Evolutionary conservation across 2,888 invertebrate genomes (phyloP).

Genomic region (Drosophila quinaria): DNA sequence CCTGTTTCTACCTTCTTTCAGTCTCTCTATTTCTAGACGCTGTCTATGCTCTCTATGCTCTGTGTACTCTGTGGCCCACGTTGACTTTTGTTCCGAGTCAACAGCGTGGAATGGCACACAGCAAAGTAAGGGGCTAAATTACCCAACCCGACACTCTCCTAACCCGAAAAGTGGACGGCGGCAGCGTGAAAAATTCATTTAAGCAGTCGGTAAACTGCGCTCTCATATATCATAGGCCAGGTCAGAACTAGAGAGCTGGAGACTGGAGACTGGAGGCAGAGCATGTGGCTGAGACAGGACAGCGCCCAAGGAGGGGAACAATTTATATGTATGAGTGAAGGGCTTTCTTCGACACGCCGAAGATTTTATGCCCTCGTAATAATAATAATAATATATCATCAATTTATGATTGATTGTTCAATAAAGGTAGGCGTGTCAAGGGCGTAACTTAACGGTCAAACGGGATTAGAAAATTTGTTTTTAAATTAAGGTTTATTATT

Average conservation of each 20-base stretch:
- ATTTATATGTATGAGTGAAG: background rate
- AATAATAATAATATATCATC: background rate
- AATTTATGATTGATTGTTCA: background rate
- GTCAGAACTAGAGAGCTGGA: background rate
- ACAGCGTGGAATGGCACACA: conserved; percentile 63
- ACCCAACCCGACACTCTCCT: background rate
- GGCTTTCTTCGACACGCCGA: background rate
- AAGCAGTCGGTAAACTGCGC: conserved; percentile 78
- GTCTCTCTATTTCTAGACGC: background rate
- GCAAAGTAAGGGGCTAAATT: conserved; percentile 18
- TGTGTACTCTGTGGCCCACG: conserved; percentile 9
- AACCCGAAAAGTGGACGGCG: conserved; percentile 12
- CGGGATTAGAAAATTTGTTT: too few relatives aligned
- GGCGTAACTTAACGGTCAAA: too few relatives aligned
- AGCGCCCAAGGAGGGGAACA: background rate
- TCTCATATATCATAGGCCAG: conserved; percentile 68
- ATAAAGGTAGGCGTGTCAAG: too few relatives aligned
- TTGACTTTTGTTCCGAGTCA: conserved; percentile 79
- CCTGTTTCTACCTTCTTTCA: background rate
- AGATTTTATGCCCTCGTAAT: background rate
- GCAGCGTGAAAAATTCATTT: conserved; percentile 78
- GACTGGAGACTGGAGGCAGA: background rate
- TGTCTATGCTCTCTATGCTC: background rate
- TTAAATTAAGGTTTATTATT: too few relatives aligned
- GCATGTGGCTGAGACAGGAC: conserved; percentile 3